Percentiles rank a stretch among this genome's conserved stretches.
phyloP scores from a whole-genome alignment of 2,113 vertebrate genomes.

The Aegotheles bennettii region DNA sequence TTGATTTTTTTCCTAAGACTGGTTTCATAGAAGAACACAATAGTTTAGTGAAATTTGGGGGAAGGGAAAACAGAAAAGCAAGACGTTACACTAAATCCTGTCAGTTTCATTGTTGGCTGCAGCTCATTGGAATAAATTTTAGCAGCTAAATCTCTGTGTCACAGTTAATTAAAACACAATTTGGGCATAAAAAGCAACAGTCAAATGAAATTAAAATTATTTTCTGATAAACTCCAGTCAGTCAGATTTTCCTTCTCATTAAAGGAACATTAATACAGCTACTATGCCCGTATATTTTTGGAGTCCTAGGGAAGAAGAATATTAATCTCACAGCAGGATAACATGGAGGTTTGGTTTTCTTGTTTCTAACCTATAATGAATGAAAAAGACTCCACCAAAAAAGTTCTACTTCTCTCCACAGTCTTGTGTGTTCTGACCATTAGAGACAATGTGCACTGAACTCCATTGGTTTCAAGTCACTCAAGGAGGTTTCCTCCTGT shows the following conservation, averaged over 20 bases:
- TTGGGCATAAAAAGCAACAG: not conserved
- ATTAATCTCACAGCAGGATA: constrained; percentile 26
- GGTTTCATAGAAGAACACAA: not conserved
- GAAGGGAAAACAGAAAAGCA: not conserved
- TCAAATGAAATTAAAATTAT: constrained; percentile 54
- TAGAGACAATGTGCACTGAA: not conserved
- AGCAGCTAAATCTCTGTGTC: constrained; percentile 14
- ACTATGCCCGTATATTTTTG: not conserved
- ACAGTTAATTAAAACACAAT: constrained; percentile 55
- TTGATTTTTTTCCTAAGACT: not conserved
- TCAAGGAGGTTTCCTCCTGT: not conserved
- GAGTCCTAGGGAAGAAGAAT: constrained; percentile 24
- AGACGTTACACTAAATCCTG: not conserved
- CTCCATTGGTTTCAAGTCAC: not conserved
- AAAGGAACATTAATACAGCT: constrained; percentile 49
- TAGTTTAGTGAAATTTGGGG: not conserved
- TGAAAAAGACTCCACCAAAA: not conserved
- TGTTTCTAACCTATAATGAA: not conserved
- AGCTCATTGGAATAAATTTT: constrained; percentile 17
- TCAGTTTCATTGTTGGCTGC: not conserved
- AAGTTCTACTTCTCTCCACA: not conserved
- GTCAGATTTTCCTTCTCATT: constrained; percentile 31
- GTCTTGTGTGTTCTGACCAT: not conserved
- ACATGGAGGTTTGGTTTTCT: not conserved
- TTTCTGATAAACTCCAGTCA: constrained; percentile 38